phyloP scores from a whole-genome alignment of 2,888 invertebrate genomes.

The Neocrepidodera transversa region DNA sequence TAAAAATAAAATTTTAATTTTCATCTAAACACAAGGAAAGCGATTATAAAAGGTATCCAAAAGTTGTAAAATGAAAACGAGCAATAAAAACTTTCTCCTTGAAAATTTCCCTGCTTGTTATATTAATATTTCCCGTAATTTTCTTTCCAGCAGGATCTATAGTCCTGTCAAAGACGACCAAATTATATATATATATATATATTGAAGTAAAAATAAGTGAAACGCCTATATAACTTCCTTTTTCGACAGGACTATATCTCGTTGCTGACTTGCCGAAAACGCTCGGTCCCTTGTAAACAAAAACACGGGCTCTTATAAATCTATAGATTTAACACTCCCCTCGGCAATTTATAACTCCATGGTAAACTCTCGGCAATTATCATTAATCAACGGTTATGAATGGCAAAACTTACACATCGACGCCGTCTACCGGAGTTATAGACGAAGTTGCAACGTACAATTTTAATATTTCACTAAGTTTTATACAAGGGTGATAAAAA shows the following conservation, averaged over 20 bases:
- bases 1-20: constrained; percentile 17
- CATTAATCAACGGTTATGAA: constrained; percentile 60
- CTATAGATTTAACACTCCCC: constrained; percentile 49
- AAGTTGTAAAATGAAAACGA: constrained; percentile 2
- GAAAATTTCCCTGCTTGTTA: constrained; percentile 22
- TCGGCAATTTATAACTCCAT: constrained; percentile 57
- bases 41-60: constrained; percentile 13
- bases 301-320: constrained; percentile 53
- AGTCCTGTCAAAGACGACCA: too few relatives aligned
- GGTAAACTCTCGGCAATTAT: constrained; percentile 56
- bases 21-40: neutral
- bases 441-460: constrained; percentile 33
- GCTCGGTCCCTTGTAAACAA: constrained; percentile 50
- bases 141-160: constrained; percentile 22
- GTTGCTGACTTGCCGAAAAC: constrained; percentile 50
- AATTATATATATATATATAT: too few relatives aligned
- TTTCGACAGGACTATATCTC: neutral
- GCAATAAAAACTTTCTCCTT: constrained; percentile 14
- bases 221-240: too few relatives aligned
- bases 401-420: constrained; percentile 58
- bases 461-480: constrained; percentile 54
- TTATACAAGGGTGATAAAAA: too few relatives aligned
- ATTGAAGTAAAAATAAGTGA: too few relatives aligned
- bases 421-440: constrained; percentile 35
- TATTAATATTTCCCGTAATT: constrained; percentile 29